Base-by-base conservation (phyloP, 1,140 invertebrate species). In the Fopius arisanus region DNA sequence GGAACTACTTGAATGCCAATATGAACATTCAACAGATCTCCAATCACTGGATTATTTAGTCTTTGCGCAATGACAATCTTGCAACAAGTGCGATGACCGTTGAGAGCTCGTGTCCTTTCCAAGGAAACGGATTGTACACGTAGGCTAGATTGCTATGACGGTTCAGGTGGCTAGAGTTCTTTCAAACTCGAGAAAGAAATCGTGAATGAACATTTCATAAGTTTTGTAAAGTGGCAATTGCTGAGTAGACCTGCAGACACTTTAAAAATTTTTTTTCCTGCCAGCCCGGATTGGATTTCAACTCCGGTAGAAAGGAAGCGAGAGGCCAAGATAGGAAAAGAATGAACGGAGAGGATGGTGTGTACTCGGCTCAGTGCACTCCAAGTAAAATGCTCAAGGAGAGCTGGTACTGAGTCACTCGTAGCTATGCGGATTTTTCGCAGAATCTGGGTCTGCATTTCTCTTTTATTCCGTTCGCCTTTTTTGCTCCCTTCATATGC, bases 341-440 rank as follows among this genome's bases (percentile, higher is more conserved):
- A 70, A 41, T 29, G 67, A 48, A 70, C 51, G 28, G 41, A 28
- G 65, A 48, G 43, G 63, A 59, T 28, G 70, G 51, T 75, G 73
- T 70, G 51, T 43, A 63, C 62, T 69, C 59, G 29, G 59, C 73
- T 70, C 59, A 29, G 65, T 77, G 76, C 73, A 67, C 78, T 68
- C 75, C 69, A 75, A 71, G 78, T 63, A 77, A 80, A 81, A 77
- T 65, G 80, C 73, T 79, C 80, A 82, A 83, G 80, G 81, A 82
- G 78, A 83, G 81, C 81, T 75, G 76, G 80, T 81, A 81, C 73
- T 82, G 81, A 81, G 73, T 83, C 81, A 83, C 75, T 54, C 54
- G 29, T 62, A 70, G 75, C 70, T 71, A 80, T 79, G 76, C 73
- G 41, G 31, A 78, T 80, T 81, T 81, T 82, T 82, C 76, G 31